A percentile compares a stretch with the other conserved stretches of the same genome.
phyloP scores from a whole-genome alignment of 2,888 invertebrate species.

The Crossocerus cetratus region DNA sequence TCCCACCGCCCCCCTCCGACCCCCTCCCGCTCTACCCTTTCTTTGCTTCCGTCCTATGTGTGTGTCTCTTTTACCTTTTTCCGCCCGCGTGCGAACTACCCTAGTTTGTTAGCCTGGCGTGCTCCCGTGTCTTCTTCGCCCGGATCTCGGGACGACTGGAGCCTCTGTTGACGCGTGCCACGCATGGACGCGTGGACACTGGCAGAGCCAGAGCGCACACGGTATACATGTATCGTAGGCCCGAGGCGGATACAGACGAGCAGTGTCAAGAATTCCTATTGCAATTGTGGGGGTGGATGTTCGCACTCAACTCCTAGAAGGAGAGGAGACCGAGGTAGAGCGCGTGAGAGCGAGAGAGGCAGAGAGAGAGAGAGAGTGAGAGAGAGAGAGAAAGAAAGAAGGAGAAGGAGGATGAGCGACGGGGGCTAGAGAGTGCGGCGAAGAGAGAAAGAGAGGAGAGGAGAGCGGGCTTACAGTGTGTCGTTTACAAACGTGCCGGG shows the following conservation, averaged over 20 bases:
- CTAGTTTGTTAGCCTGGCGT: background rate
- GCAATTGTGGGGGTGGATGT: constrained; percentile 45
- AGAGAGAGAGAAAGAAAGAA: constrained; percentile 28
- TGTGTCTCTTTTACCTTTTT: background rate
- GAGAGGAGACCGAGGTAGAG: constrained; percentile 40
- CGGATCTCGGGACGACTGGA: constrained; percentile 1
- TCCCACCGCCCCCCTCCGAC: background rate
- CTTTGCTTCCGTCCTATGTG: constrained; percentile 10
- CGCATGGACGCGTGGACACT: constrained; percentile 1
- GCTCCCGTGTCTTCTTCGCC: constrained; percentile 13
- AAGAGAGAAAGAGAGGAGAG: constrained; percentile 35
- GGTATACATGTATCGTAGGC: constrained; percentile 21
- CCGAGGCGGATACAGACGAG: constrained; percentile 37
- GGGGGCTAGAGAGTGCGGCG: constrained; percentile 29
- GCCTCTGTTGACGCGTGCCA: constrained; percentile 5
- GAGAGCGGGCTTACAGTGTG: constrained; percentile 38
- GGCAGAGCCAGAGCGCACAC: constrained; percentile 11
- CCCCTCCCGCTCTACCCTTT: background rate
- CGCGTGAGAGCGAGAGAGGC: constrained; percentile 28
- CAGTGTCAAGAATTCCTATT: constrained; percentile 57
- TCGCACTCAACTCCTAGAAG: constrained; percentile 2
- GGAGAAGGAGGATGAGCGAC: background rate
- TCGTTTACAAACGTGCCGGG: constrained; percentile 45
- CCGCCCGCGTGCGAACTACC: too few relatives aligned
- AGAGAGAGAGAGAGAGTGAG: constrained; percentile 17